Evolutionary conservation across 2,113 vertebrate species (phyloP), one percentile per base, ranked within the genome.

Genomic region (Elaphurus davidianus): DNA sequence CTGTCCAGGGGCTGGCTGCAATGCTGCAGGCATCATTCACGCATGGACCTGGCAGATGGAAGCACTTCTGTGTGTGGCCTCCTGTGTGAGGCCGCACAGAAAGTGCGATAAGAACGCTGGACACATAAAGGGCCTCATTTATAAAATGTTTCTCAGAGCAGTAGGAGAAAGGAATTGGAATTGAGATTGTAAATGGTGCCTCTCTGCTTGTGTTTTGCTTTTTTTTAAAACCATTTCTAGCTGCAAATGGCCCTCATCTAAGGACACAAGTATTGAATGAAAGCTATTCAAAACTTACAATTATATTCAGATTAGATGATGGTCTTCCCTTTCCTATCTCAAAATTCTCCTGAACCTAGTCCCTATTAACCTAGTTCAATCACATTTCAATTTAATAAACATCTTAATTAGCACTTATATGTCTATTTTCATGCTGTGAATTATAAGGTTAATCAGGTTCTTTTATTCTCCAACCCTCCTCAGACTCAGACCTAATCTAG

Each of bases 61-160:
- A 85, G 33, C 55, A 45, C 71, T 76, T n/a, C 89, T 6, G 83
- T 0, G 45, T 74, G 19, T 7, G 67, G 36, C 28, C 71, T 92
- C 59, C 67, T 59, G 40, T 12, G 1, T 40, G 86, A 52, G 91
- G 83, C 78, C 52, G 40, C 47, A 52, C 74, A 25, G 83, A 67
- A 21, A 43, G 13, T 3, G 3, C 57, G 54, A 3, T 25, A 47
- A 93, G 45, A 79, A 87, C 7, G 9, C 67, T 36, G 62, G 60
- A 84, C 91, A 87, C 50, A 79, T 40, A 83, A 97, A 96, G 16
- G 55, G 28, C 71, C 79, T 95, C 74, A 36, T 95, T 97, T 96
- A 84, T 84, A 76, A 90, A 96, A 79, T 45, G 52, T 25, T 87
- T 57, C 64, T 86, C 71, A 79, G 33, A 97, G 36, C 76, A 93